Conservation (phyloP, 2,797 vertebrate genomes). For the Knipowitschia caucasica region DNA sequence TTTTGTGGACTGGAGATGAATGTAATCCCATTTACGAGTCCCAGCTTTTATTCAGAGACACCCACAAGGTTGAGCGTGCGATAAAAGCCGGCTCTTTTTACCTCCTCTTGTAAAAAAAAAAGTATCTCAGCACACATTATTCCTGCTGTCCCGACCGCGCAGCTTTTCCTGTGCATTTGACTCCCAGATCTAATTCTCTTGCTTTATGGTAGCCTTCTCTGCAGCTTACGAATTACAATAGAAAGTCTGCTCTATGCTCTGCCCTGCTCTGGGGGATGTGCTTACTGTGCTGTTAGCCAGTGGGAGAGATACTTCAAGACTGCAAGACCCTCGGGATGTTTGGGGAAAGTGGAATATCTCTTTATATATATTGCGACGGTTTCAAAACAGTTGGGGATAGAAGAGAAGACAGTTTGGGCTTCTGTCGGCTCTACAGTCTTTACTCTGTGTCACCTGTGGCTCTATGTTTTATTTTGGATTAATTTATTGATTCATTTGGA, state of each 20-base stretch:
- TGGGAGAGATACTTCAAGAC: no score
- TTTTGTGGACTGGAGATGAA: neutral
- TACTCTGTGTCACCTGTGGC: no score
- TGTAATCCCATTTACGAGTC: conserved; percentile 5
- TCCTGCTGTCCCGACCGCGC: neutral
- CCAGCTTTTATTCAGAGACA: conserved; percentile 2
- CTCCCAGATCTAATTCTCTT: conserved; percentile 3
- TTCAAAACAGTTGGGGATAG: no score
- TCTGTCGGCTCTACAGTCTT: no score
- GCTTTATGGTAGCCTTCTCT: neutral
- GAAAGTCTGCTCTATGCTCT: neutral
- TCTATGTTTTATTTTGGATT: no score
- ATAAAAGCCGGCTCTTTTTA: conserved; percentile 4
- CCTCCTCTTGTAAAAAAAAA: conserved; percentile 7
- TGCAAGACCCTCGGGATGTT: no score
- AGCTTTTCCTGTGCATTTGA: conserved; percentile 3
- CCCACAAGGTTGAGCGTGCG: neutral
- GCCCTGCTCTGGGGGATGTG: neutral
- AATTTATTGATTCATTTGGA: no score
- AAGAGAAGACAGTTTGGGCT: no score
- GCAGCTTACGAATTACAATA: conserved; percentile 3
- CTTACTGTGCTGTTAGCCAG: no score
- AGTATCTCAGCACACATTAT: neutral
- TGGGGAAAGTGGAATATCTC: no score
- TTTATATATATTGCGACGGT: no score